Evolutionary conservation across 1,140 invertebrate species (phyloP).

Genomic region (Cephus cinctus): DNA sequence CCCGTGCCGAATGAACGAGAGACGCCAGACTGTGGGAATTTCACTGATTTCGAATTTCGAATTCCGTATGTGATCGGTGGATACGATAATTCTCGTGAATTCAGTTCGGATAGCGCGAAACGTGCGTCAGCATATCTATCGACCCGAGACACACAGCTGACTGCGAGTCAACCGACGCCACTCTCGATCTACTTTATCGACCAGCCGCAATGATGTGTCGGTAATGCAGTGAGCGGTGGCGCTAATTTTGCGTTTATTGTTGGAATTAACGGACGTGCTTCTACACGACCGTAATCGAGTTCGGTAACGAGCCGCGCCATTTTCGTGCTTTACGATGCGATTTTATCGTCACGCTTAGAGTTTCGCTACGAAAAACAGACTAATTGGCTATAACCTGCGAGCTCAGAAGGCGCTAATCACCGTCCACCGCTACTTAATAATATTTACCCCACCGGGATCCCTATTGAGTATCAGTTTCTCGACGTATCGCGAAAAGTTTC

Average conservation of each 20-base stretch:
- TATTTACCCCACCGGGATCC: no score
- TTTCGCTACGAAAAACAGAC: no score
- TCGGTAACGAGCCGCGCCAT: neutral
- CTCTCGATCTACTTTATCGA: neutral
- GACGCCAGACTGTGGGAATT: no score
- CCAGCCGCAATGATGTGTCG: neutral
- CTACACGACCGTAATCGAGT: constrained; percentile 1
- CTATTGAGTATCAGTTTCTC: no score
- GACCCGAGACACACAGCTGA: neutral
- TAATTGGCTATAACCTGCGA: no score
- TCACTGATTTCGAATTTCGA: no score
- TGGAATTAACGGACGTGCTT: neutral
- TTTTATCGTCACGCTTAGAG: no score
- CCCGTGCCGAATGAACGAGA: no score
- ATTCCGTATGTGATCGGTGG: no score
- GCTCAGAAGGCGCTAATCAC: no score
- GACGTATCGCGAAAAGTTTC: no score
- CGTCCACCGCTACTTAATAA: no score
- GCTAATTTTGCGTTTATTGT: neutral
- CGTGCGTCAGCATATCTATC: constrained; percentile 1
- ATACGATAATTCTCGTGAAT: neutral
- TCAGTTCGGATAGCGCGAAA: neutral
- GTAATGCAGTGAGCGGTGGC: constrained; percentile 1
- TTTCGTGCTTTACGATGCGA: neutral
- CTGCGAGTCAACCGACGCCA: neutral